Conservation (phyloP, 92 coral and sea anemone species). For the Phenganax stokvisi region DNA sequence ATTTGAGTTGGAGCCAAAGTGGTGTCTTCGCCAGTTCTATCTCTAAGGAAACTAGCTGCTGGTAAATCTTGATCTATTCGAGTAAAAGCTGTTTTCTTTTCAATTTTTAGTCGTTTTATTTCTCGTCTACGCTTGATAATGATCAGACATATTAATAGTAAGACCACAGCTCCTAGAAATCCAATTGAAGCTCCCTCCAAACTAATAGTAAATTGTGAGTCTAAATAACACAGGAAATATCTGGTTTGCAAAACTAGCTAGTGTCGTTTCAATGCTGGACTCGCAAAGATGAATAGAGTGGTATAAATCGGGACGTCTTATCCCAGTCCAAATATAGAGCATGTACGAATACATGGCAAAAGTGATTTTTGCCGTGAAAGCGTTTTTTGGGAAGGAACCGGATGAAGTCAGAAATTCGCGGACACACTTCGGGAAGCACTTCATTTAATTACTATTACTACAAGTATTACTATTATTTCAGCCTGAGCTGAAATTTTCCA, state of each 20-base stretch:
- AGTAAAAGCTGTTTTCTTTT: not conserved
- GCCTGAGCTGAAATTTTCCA: too few relatives aligned
- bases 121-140: not conserved
- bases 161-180: slow-evolving; percentile 1
- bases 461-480: too few relatives aligned
- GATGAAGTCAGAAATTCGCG: too few relatives aligned
- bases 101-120: not conserved
- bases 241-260: not conserved
- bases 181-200: slow-evolving; percentile 12
- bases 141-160: not conserved
- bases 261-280: too few relatives aligned
- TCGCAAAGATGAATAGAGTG: too few relatives aligned
- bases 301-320: too few relatives aligned
- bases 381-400: too few relatives aligned
- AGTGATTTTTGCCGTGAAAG: too few relatives aligned
- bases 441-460: too few relatives aligned
- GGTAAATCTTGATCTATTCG: not conserved
- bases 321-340: too few relatives aligned
- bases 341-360: too few relatives aligned
- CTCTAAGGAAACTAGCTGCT: not conserved
- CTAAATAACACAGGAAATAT: not conserved
- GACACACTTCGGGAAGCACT: too few relatives aligned
- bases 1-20: not conserved
- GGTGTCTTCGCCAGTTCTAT: not conserved
- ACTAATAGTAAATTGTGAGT: not conserved